Evolutionary conservation across 2,888 invertebrate species (phyloP).

Genomic region (Leucophenga montana): DNA sequence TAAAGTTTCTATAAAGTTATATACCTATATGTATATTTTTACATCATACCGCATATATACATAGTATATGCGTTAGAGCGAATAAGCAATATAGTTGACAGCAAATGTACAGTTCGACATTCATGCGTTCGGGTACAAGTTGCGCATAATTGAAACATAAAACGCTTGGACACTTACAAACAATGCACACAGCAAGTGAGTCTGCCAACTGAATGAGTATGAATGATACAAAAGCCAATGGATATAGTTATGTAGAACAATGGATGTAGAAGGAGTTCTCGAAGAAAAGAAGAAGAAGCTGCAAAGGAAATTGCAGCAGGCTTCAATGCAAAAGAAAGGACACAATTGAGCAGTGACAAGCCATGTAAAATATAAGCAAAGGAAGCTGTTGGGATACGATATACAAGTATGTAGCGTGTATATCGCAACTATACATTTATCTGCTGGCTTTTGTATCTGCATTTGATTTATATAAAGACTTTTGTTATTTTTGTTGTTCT

Average conservation of each 20-base stretch:
- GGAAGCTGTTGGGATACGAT: not conserved
- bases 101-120: no score
- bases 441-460: not conserved
- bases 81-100: no score
- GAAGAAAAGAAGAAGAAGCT: no score
- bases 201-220: conserved; percentile 27
- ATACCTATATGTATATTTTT: no score
- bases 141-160: conserved; percentile 65
- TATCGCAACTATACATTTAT: conserved; percentile 9
- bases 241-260: not conserved
- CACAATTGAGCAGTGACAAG: conserved; percentile 52
- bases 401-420: conserved; percentile 8
- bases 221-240: not conserved
- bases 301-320: no score
- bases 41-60: no score
- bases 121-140: conserved; percentile 49
- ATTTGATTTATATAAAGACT: conserved; percentile 25
- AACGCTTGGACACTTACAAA: conserved; percentile 66
- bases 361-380: conserved; percentile 11
- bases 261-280: no score
- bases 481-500: conserved; percentile 9
- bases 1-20: no score
- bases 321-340: conserved; percentile 53
- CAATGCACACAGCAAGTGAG: conserved; percentile 48
- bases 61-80: no score